These are phyloP conservation scores for Galbula dea DNA, from an alignment of 2,113 vertebrate genomes.

Conservation along the genomic window DNA sequence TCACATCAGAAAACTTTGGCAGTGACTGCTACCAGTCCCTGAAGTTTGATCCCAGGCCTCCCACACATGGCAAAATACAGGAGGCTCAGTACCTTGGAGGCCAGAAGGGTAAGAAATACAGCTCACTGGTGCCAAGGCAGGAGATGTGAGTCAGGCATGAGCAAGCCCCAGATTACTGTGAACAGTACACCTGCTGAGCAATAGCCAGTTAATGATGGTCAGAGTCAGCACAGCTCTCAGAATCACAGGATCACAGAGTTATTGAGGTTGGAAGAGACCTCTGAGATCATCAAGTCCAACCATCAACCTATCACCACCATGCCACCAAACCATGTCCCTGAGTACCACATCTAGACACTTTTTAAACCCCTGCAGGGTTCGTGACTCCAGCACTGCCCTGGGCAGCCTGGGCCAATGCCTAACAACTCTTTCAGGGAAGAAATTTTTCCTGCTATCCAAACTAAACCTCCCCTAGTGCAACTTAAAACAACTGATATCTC, in stretches of 20 bases:
- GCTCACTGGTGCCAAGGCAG: neutral
- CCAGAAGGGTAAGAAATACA: neutral
- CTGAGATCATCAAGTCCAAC: too few species aligned
- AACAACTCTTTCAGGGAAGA: too few species aligned
- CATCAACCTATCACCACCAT: too few species aligned
- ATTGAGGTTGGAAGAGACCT: too few species aligned
- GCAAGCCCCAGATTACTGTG: constrained; percentile 15
- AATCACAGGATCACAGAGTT: too few species aligned
- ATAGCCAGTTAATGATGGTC: neutral
- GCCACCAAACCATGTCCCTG: too few species aligned
- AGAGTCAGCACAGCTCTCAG: neutral
- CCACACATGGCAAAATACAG: neutral
- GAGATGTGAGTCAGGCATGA: constrained; percentile 33
- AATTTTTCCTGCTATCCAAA: too few species aligned
- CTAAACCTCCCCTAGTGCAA: too few species aligned
- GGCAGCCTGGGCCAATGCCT: too few species aligned
- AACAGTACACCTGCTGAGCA: constrained; percentile 5
- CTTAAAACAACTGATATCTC: neutral
- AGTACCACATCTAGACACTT: too few species aligned
- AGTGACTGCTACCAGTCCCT: neutral
- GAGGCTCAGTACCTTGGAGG: neutral
- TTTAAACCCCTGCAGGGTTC: too few species aligned
- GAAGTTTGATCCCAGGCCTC: neutral
- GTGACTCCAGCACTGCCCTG: too few species aligned
- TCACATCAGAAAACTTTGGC: neutral